Conservation (phyloP, 2,113 vertebrate genomes). For the Pongo pygmaeus region DNA sequence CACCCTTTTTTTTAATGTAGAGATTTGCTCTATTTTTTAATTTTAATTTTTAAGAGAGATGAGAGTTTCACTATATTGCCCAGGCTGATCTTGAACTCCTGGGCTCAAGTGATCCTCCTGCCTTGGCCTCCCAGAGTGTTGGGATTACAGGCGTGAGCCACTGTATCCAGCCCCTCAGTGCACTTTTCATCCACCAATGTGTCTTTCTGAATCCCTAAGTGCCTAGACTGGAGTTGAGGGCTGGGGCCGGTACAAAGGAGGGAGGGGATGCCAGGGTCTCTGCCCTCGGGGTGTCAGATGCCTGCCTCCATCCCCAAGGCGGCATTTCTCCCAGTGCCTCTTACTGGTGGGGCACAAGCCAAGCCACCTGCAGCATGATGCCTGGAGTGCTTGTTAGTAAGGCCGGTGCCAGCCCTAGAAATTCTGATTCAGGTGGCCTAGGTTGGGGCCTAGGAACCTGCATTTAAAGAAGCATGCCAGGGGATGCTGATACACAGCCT, state of each 20-base stretch:
- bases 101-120: too few relatives aligned
- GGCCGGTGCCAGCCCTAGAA: neutral
- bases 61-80: too few relatives aligned
- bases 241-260: neutral
- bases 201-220: neutral
- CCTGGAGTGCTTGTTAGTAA: neutral
- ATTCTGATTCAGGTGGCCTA: neutral
- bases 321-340: accelerated
- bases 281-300: neutral
- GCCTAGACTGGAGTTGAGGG: neutral
- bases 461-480: neutral
- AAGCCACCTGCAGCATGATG: too few relatives aligned
- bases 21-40: too few relatives aligned
- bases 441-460: accelerated
- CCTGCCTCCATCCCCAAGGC: neutral
- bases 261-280: neutral
- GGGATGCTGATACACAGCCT: neutral
- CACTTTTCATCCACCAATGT: neutral
- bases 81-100: too few relatives aligned
- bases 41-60: too few relatives aligned
- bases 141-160: too few relatives aligned
- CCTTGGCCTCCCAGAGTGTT: too few relatives aligned
- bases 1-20: neutral
- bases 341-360: neutral
- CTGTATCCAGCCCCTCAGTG: neutral